These are phyloP conservation scores for Stegana nigrithorax DNA, from an alignment of 2,888 invertebrate species.

Conservation along the genomic window DNA sequence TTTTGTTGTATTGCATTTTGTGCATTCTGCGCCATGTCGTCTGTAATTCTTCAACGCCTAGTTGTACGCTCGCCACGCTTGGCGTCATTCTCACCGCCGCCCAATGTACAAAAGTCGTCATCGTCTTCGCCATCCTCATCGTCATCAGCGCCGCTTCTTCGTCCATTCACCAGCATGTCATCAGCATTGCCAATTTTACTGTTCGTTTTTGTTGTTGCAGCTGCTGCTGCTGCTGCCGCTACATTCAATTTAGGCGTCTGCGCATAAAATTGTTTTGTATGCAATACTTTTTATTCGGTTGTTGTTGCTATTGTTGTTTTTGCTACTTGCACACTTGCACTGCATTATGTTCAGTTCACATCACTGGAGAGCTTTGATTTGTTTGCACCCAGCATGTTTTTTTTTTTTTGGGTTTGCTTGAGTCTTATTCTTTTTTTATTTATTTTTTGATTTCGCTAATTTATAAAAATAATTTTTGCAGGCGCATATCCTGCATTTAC, in stretches of 20 bases:
- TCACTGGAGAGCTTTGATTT: constrained; percentile 3
- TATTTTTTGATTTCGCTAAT: constrained; percentile 1
- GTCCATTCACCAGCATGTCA: constrained; percentile 17
- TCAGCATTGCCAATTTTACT: constrained; percentile 22
- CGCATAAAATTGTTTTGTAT: constrained; percentile 58
- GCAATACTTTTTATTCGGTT: constrained; percentile 19
- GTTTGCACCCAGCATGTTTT: background rate
- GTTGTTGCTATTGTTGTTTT: background rate
- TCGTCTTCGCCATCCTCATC: background rate
- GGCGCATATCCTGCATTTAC: constrained; percentile 6
- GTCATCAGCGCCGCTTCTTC: background rate
- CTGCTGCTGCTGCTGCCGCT: no score
- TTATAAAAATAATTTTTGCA: constrained; percentile 15
- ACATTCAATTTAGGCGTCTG: constrained; percentile 63
- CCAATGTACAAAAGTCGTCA: background rate
- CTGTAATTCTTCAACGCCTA: constrained; percentile 19
- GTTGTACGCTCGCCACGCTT: constrained; percentile 1
- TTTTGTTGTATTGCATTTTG: constrained; percentile 11
- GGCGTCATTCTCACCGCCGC: constrained; percentile 4
- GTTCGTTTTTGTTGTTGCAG: constrained; percentile 27
- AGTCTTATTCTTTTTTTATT: background rate
- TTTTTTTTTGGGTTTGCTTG: background rate
- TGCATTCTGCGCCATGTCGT: constrained; percentile 28
- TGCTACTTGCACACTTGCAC: background rate
- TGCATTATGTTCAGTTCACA: background rate